These are phyloP conservation scores for Selenia dentaria DNA, from an alignment of 2,888 invertebrate species.

Conservation along the genomic window DNA sequence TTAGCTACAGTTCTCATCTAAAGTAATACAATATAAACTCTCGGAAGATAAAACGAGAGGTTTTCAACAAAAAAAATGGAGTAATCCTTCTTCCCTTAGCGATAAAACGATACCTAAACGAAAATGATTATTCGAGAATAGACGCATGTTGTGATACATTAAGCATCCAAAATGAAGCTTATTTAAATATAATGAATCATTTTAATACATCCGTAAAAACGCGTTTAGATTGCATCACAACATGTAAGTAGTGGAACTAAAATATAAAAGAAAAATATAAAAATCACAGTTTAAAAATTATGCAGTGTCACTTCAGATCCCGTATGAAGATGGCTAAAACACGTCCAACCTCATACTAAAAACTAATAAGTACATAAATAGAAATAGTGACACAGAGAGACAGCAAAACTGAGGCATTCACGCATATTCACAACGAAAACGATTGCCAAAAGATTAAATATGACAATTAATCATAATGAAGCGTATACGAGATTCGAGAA, in stretches of 20 bases:
- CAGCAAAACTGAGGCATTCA: slow-evolving; percentile 75
- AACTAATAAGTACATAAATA: slow-evolving; percentile 78
- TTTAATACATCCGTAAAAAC: slow-evolving; percentile 26
- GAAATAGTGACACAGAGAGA: slow-evolving; percentile 77
- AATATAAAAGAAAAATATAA: slow-evolving; percentile 77
- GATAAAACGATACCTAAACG: slow-evolving; percentile 57
- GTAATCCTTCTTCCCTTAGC: slow-evolving; percentile 74
- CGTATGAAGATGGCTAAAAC: slow-evolving; percentile 65
- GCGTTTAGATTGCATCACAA: slow-evolving; percentile 64
- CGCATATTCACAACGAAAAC: slow-evolving; percentile 67
- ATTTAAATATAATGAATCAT: not conserved
- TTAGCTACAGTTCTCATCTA: slow-evolving; percentile 29
- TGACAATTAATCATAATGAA: not conserved
- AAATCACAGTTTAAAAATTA: slow-evolving; percentile 84
- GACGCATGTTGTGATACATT: slow-evolving; percentile 71
- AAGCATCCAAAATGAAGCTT: slow-evolving; percentile 48
- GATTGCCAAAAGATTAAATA: slow-evolving; percentile 45
- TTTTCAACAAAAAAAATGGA: slow-evolving; percentile 38
- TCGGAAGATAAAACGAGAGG: not conserved
- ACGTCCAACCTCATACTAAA: slow-evolving; percentile 64
- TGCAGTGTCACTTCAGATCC: slow-evolving; percentile 81
- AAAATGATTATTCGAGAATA: slow-evolving; percentile 60
- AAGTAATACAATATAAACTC: slow-evolving; percentile 3
- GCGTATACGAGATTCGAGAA: slow-evolving; percentile 19
- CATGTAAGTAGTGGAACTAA: slow-evolving; percentile 81